Conservation (phyloP, 2,113 vertebrate genomes). For the Stomatorhinus ivindoensis region DNA sequence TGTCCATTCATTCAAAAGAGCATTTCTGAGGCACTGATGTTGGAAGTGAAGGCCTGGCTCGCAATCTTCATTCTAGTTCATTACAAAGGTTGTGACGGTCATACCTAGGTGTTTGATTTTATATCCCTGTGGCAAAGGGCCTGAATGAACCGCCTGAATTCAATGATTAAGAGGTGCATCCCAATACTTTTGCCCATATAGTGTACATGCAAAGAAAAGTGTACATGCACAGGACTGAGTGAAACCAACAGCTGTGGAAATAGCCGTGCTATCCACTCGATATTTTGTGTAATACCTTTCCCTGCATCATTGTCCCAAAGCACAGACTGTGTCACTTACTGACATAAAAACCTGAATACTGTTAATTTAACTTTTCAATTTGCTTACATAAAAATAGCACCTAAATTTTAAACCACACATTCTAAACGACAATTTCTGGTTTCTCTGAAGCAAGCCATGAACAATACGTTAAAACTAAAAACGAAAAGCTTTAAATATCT, state of each 20-base stretch:
- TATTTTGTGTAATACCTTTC: background rate
- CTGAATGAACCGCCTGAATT: background rate
- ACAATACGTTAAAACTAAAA: background rate
- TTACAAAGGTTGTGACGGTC: too few relatives aligned
- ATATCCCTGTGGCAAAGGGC: background rate
- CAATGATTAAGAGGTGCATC: background rate
- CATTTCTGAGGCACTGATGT: too few relatives aligned
- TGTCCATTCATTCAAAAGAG: too few relatives aligned
- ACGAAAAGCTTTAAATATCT: background rate
- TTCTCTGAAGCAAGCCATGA: background rate
- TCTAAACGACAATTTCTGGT: background rate
- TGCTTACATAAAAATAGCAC: background rate
- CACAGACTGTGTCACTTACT: background rate
- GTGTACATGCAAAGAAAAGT: background rate
- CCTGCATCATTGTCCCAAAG: background rate
- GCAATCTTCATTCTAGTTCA: too few relatives aligned
- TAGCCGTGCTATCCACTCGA: too few relatives aligned
- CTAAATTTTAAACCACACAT: background rate
- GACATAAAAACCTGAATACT: background rate
- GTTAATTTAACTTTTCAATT: background rate
- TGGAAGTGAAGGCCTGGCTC: too few relatives aligned
- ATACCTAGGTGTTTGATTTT: background rate
- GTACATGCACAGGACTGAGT: too few relatives aligned
- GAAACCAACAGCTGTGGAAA: too few relatives aligned
- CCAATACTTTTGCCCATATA: background rate